These are phyloP conservation scores for Carcharodon carcharias DNA, from an alignment of 2,797 vertebrate species.

Conservation along the genomic window DNA sequence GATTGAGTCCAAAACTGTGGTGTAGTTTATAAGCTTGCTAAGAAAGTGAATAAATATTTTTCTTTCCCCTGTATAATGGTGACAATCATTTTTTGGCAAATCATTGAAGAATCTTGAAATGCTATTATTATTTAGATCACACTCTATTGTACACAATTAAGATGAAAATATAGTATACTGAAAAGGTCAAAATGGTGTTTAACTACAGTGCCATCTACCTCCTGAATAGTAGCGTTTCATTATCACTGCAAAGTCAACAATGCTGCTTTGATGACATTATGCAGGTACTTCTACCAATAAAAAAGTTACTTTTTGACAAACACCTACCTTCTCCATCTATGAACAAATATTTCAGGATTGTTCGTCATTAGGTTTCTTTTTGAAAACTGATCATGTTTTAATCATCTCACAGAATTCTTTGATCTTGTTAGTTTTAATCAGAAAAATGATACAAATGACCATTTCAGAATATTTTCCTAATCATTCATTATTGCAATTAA, in stretches of 20 bases:
- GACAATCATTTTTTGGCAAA: not conserved
- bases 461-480: not conserved
- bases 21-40: not conserved
- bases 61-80: not conserved
- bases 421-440: not conserved
- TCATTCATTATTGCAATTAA: conserved; percentile 6
- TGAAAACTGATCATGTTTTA: not conserved
- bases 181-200: conserved; percentile 32
- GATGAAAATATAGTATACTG: conserved; percentile 2
- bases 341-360: not conserved
- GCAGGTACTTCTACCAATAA: not conserved
- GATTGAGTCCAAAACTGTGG: not conserved
- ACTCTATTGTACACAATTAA: not conserved
- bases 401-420: not conserved
- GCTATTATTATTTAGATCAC: not conserved
- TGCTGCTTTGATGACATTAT: not conserved
- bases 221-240: conserved; percentile 14
- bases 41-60: conserved; percentile 15
- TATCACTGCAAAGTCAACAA: not conserved
- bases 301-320: not conserved
- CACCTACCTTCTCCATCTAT: not conserved
- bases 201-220: conserved; percentile 35
- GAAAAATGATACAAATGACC: not conserved
- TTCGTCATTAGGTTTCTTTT: not conserved
- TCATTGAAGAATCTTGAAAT: not conserved